phyloP scores from a whole-genome alignment of 2,797 vertebrate species.

The Melanogrammus aeglefinus region DNA sequence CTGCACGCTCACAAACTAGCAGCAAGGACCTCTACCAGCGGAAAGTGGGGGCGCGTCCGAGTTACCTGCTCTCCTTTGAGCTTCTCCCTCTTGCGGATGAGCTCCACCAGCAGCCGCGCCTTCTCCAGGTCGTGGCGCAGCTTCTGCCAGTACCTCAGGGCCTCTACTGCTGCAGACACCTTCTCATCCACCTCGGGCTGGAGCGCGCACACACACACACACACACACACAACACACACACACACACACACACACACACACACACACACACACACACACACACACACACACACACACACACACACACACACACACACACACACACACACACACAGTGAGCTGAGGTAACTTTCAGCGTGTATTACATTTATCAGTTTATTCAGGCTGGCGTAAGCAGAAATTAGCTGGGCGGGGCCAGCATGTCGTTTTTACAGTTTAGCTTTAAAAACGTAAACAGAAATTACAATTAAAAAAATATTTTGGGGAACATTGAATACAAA shows the following conservation, averaged over 20 bases:
- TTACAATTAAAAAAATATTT: not conserved
- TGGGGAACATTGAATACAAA: not conserved
- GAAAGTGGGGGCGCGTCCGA: not conserved
- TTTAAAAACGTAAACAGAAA: no score
- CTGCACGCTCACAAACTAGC: not conserved
- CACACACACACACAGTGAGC: no score
- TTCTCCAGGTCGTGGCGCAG: constrained; percentile 93
- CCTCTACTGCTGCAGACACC: constrained; percentile 87
- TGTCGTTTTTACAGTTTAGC: not conserved
- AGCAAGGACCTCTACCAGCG: not conserved
- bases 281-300: no score
- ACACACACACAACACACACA: no score
- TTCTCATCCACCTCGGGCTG: constrained; percentile 92
- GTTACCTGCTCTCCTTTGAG: constrained; percentile 85
- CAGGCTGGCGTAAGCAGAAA: not conserved
- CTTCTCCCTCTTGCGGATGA: constrained; percentile 81
- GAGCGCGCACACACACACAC: constrained; percentile 15
- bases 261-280: no score
- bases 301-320: no score
- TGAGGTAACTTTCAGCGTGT: not conserved
- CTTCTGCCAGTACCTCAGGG: constrained; percentile 97
- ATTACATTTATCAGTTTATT: not conserved
- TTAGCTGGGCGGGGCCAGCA: not conserved
- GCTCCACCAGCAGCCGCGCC: constrained; percentile 90
- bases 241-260: no score